Evolutionary conservation across 1,140 invertebrate genomes (phyloP).

Genomic region (Phocides pigmalion): DNA sequence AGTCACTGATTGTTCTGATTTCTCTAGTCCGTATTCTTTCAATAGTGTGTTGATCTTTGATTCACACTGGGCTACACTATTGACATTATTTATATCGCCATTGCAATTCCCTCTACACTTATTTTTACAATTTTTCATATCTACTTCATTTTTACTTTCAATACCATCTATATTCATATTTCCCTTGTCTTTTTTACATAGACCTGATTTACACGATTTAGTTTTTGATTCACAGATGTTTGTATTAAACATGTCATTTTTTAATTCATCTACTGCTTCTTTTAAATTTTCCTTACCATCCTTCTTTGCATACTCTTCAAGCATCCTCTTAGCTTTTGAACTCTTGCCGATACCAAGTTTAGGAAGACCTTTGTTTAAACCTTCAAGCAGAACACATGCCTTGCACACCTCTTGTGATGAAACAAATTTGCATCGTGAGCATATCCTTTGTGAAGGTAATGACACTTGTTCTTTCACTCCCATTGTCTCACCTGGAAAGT

Average conservation of each 20-base stretch:
- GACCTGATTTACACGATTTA: slow-evolving; percentile 43
- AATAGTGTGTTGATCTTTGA: slow-evolving; percentile 57
- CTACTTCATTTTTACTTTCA: slow-evolving; percentile 4
- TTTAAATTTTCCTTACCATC: slow-evolving; percentile 37
- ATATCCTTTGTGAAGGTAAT: slow-evolving; percentile 92
- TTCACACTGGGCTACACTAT: slow-evolving; percentile 35
- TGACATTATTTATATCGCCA: slow-evolving; percentile 31
- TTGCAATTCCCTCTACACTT: slow-evolving; percentile 52
- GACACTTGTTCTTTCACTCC: slow-evolving; percentile 92
- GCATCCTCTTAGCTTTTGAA: slow-evolving; percentile 89
- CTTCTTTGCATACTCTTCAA: slow-evolving; percentile 76
- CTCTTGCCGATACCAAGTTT: slow-evolving; percentile 94
- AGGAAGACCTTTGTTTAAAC: slow-evolving; percentile 96
- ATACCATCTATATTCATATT: slow-evolving; percentile 1
- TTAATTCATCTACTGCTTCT: slow-evolving; percentile 53
- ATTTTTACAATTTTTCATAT: slow-evolving; percentile 43
- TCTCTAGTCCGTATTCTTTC: slow-evolving; percentile 51
- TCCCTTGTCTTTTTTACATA: slow-evolving; percentile 37
- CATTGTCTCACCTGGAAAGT: slow-evolving; percentile 93
- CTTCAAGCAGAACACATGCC: slow-evolving; percentile 97
- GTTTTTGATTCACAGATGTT: slow-evolving; percentile 41
- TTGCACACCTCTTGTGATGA: slow-evolving; percentile 98
- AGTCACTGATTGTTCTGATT: slow-evolving; percentile 17
- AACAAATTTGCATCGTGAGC: slow-evolving; percentile 95
- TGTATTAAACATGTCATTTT: slow-evolving; percentile 46